Conservation (phyloP, 2,797 vertebrate species). For the Microctenopoma stevenorrisi region DNA sequence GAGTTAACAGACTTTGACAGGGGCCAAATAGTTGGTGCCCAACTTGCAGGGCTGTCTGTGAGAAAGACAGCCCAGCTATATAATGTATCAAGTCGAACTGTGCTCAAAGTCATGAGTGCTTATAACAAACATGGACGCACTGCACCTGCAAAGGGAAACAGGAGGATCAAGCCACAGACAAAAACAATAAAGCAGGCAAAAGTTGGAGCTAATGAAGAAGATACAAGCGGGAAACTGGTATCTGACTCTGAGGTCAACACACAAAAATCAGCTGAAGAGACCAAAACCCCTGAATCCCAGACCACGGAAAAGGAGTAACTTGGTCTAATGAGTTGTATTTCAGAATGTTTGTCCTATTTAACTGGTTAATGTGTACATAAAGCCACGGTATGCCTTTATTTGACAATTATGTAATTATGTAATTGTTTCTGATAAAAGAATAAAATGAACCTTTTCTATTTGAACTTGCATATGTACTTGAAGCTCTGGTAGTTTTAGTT, state of each 20-base stretch:
- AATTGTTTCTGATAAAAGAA: not conserved
- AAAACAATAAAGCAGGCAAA: not conserved
- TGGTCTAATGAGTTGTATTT: not conserved
- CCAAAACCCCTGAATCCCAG: not conserved
- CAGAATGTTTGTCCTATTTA: not conserved
- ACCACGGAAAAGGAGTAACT: conserved; percentile 2
- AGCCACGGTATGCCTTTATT: conserved; percentile 5
- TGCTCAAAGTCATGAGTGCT: conserved; percentile 41
- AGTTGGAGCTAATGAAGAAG: conserved; percentile 1
- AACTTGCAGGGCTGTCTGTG: conserved; percentile 32
- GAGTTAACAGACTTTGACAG: conserved; percentile 44
- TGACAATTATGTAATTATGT: not conserved
- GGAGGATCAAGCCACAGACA: not conserved
- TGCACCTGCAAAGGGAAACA: conserved; percentile 3
- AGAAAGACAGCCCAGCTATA: conserved; percentile 37
- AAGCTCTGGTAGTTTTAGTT: not conserved
- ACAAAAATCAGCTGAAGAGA: conserved; percentile 1
- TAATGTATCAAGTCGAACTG: conserved; percentile 31
- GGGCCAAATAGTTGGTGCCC: conserved; percentile 45
- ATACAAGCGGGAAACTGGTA: not conserved
- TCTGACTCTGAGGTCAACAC: not conserved
- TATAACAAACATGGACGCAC: conserved; percentile 23
- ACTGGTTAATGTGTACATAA: not conserved
- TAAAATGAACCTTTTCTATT: not conserved
- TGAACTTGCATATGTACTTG: not conserved